Conservation (phyloP, 2,888 invertebrate genomes). For the Cylindroiulus punctatus region DNA sequence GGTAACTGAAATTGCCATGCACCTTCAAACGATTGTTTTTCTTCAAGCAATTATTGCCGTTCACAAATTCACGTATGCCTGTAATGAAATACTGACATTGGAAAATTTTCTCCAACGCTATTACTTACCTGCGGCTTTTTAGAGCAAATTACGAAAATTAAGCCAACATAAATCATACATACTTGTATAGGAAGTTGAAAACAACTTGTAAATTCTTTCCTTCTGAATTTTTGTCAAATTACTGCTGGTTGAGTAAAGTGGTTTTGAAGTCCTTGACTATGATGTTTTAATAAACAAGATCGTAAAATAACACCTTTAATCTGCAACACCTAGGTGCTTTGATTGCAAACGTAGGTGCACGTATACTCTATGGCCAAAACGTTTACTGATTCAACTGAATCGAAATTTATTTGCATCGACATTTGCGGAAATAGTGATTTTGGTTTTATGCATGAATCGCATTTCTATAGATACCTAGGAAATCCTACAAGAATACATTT, state of each 20-base stretch:
- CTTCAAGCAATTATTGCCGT: not conserved
- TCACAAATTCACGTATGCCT: not conserved
- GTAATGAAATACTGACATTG: not conserved
- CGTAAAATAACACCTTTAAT: not conserved
- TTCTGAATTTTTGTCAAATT: not conserved
- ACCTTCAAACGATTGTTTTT: not conserved
- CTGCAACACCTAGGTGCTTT: too few species aligned
- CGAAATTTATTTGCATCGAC: too few species aligned
- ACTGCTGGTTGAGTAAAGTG: not conserved
- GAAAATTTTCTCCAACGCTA: not conserved
- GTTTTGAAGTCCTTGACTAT: not conserved
- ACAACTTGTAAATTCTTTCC: not conserved
- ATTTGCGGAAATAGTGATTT: not conserved
- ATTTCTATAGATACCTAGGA: not conserved
- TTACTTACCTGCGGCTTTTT: not conserved
- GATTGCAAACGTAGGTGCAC: too few species aligned
- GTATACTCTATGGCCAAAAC: too few species aligned
- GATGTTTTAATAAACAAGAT: not conserved
- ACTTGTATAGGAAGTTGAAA: slow-evolving; percentile 17
- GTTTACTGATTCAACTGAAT: too few species aligned
- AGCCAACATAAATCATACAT: not conserved
- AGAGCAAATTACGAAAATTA: not conserved
- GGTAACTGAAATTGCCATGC: not conserved
- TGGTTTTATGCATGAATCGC: not conserved
- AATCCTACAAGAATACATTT: not conserved